Base-by-base conservation (phyloP, 2,113 vertebrate species). In the Brevimyrus niger region DNA sequence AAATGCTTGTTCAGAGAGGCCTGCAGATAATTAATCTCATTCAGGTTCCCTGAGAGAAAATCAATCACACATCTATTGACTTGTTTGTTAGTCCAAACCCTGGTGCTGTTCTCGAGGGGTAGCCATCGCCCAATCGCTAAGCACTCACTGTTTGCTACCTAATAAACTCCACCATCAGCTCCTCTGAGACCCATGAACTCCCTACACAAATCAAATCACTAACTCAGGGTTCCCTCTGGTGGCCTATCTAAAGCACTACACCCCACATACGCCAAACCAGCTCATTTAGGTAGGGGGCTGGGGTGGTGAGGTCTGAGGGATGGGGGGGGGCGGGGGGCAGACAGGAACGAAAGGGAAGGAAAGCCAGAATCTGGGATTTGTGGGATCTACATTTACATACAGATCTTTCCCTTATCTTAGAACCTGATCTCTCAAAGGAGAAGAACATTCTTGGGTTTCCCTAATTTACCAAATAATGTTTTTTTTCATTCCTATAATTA, bases 181-280 rank as follows among this genome's bases (percentile, higher is more conserved):
- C 47, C 82, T 51, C 21, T 55, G 47, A 86, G 53, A 44, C 35
- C 47, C 31, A 19, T 58, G 82, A 53, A 51, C 19, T 13, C 84
- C 35, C 8, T 65, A n/a, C 82, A 65, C 51, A 50, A 89, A 44
- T 27, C 87, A 69, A 46, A 31, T 58, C 1, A 47, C 44, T 48
- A 15, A 89, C 65, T 65, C 42, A 88, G 73, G 88, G 13, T 61
- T 90, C 92, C 92, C 89, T 83, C 93, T 92, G 53, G 91, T 94
- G 92, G 92, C 69, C 21, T 47, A 46, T 92, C 0, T 3, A 0
- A 15, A 27, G 83, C 10, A 94, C 86, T 92, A 90, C 92, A 93
- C 51, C 4, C 35, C 35, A 86, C 5, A 21, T 4, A 42, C 17
- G 9, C 1, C 23, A n/a, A 61, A n/a, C 17, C 46, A 86, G n/a